phyloP scores from a whole-genome alignment of 2,888 invertebrate species.

The Tribolium freemani region DNA sequence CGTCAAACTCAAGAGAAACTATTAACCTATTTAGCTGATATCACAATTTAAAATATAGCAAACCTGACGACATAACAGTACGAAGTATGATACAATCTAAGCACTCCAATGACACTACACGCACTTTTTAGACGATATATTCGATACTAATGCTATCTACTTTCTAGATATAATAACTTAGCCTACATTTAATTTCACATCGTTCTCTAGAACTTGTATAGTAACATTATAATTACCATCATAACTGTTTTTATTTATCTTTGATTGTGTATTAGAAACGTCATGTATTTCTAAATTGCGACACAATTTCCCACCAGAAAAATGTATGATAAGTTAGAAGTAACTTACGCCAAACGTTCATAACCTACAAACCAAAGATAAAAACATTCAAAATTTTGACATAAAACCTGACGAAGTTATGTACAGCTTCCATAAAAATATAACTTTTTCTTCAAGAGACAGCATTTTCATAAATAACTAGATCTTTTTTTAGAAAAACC shows the following conservation, averaged over 20 bases:
- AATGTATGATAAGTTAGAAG: slow-evolving; percentile 32
- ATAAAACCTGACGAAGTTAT: slow-evolving; percentile 39
- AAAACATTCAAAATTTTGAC: slow-evolving; percentile 30
- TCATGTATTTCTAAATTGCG: slow-evolving; percentile 27
- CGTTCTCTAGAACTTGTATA: slow-evolving; percentile 53
- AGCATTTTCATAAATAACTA: slow-evolving; percentile 35
- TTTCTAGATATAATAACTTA: slow-evolving; percentile 66
- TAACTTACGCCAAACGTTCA: slow-evolving; percentile 30
- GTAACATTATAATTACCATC: slow-evolving; percentile 40
- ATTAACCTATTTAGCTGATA: slow-evolving; percentile 36
- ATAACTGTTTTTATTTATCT: slow-evolving; percentile 23
- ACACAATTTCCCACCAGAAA: slow-evolving; percentile 31
- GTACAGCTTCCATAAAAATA: slow-evolving; percentile 49
- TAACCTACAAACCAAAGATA: slow-evolving; percentile 40
- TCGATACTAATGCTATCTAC: slow-evolving; percentile 67
- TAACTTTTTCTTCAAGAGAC: slow-evolving; percentile 35
- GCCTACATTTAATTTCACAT: slow-evolving; percentile 64
- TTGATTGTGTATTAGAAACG: slow-evolving; percentile 41
- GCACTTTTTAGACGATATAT: slow-evolving; percentile 66
- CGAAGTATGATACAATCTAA: slow-evolving; percentile 62
- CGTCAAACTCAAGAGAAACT: slow-evolving; percentile 6
- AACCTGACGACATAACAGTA: slow-evolving; percentile 56
- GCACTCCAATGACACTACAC: slow-evolving; percentile 67
- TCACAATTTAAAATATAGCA: slow-evolving; percentile 45
- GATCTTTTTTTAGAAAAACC: slow-evolving; percentile 48